These are phyloP conservation scores for Hoplodrina blanda DNA, from an alignment of 2,888 invertebrate genomes.

Conservation along the genomic window DNA sequence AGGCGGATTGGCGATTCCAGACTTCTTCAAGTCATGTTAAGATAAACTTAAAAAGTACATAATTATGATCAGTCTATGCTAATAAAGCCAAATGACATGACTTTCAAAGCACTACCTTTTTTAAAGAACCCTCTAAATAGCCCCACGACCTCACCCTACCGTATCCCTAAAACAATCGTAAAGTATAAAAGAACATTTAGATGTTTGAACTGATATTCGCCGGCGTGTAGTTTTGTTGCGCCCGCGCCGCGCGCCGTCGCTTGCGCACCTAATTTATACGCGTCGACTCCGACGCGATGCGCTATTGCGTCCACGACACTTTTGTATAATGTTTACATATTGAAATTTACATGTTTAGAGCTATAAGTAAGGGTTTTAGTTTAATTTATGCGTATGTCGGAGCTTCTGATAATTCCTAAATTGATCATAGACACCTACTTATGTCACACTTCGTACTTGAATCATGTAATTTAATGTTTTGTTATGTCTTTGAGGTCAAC, in stretches of 20 bases:
- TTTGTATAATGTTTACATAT: slow-evolving; percentile 68
- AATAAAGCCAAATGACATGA: not conserved
- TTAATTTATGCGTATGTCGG: slow-evolving; percentile 7
- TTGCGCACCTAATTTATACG: slow-evolving; percentile 87
- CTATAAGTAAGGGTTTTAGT: slow-evolving; percentile 32
- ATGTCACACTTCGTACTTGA: no score
- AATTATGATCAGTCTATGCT: no score
- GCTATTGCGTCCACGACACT: slow-evolving; percentile 78
- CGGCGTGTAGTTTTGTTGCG: slow-evolving; percentile 83
- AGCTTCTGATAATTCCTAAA: slow-evolving; percentile 10
- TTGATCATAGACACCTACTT: not conserved
- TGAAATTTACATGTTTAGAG: slow-evolving; percentile 58
- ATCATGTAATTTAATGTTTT: no score
- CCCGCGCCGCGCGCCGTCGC: slow-evolving; percentile 62
- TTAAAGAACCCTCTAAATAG: slow-evolving; percentile 12
- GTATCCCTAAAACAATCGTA: slow-evolving; percentile 65
- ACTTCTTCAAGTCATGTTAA: no score
- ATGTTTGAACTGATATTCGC: slow-evolving; percentile 84
- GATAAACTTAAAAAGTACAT: no score
- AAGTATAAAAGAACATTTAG: slow-evolving; percentile 77
- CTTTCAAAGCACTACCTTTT: not conserved
- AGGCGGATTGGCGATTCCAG: no score
- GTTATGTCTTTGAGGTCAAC: no score
- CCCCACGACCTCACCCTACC: slow-evolving; percentile 19
- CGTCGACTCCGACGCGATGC: slow-evolving; percentile 84